A percentile compares a stretch with the other conserved stretches of the same genome.
These are phyloP conservation scores for Azemiops feae DNA, from an alignment of 2,113 vertebrate genomes.

Conservation along the genomic window DNA sequence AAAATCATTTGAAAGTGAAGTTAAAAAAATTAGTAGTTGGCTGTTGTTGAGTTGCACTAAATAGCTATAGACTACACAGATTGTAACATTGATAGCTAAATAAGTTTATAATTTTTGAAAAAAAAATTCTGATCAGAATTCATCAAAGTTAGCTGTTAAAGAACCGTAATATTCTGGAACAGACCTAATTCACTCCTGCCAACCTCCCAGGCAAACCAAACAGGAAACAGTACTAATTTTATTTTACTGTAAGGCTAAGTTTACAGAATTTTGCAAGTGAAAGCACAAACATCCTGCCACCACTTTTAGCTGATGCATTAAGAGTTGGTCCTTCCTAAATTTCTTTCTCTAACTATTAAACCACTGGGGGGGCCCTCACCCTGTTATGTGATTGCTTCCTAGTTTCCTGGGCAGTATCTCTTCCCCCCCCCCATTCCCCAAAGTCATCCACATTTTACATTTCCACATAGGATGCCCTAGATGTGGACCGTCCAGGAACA, in stretches of 20 bases:
- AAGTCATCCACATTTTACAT: not conserved
- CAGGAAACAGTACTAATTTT: not conserved
- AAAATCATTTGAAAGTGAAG: not conserved
- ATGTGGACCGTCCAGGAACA: not conserved
- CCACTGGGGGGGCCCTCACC: too few relatives aligned
- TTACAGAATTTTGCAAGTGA: not conserved
- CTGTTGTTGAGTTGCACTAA: conserved; percentile 8
- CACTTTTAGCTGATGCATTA: not conserved
- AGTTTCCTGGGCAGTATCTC: not conserved
- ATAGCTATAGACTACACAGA: conserved; percentile 4
- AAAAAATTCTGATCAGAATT: not conserved
- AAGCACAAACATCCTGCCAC: not conserved
- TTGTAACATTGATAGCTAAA: not conserved
- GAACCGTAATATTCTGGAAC: not conserved
- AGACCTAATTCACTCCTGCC: not conserved
- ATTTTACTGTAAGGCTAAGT: not conserved
- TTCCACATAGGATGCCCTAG: not conserved
- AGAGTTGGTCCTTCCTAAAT: not conserved
- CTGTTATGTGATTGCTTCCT: not conserved
- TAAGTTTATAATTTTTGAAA: not conserved
- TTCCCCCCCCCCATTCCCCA: too few relatives aligned
- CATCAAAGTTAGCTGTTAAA: not conserved
- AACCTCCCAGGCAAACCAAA: not conserved
- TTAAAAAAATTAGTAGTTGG: conserved; percentile 20
- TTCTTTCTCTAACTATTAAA: not conserved